Conservation (phyloP, 2,888 invertebrate species). For the Trachelus iudaicus region DNA sequence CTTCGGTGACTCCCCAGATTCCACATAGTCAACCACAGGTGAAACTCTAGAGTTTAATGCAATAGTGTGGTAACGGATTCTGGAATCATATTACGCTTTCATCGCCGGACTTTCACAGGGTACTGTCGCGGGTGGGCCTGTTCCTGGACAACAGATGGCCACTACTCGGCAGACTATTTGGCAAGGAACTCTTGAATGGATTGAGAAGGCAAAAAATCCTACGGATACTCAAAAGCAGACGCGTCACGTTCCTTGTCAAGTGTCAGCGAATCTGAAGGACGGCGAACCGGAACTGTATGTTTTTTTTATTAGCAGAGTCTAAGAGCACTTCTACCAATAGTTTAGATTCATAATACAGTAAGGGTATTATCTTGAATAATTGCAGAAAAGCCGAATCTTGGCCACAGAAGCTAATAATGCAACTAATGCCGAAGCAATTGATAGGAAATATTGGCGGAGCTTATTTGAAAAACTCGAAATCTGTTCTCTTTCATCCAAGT, state of each 20-base stretch:
- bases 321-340: slow-evolving; percentile 12
- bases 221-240: slow-evolving; percentile 81
- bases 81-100: neutral
- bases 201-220: slow-evolving; percentile 86
- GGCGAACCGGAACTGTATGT: slow-evolving; percentile 87
- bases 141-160: slow-evolving; percentile 60
- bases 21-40: slow-evolving; percentile 53
- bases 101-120: slow-evolving; percentile 34
- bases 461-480: slow-evolving; percentile 91
- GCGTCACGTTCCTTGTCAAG: slow-evolving; percentile 81
- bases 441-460: slow-evolving; percentile 91
- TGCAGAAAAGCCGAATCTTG: slow-evolving; percentile 88
- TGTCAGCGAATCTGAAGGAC: slow-evolving; percentile 78
- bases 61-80: neutral
- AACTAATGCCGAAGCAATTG: slow-evolving; percentile 92
- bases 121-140: slow-evolving; percentile 44
- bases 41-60: neutral
- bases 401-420: slow-evolving; percentile 93
- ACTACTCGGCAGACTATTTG: slow-evolving; percentile 73
- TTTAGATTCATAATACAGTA: slow-evolving; percentile 7
- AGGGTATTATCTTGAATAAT: slow-evolving; percentile 22
- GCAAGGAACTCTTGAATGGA: slow-evolving; percentile 91
- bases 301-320: neutral
- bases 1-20: slow-evolving; percentile 50
- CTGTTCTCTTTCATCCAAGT: slow-evolving; percentile 89